Evolutionary conservation across 2,113 vertebrate genomes (phyloP), one percentile per base, ranked within the genome.

Genomic region (Amazona vittata): DNA sequence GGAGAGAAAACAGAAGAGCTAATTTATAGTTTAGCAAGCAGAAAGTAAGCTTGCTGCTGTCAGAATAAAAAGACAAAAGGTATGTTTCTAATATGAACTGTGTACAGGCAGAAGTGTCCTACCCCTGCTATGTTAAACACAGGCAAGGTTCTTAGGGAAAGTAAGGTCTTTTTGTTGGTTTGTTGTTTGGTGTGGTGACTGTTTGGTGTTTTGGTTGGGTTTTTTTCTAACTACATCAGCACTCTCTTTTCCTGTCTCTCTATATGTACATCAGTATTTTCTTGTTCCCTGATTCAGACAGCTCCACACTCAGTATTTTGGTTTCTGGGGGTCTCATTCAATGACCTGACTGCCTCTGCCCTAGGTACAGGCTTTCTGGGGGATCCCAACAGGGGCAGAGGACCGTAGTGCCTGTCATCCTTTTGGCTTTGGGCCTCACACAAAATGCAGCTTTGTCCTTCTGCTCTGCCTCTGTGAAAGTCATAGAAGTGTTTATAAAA

Each of bases 41-140:
- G 69, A 59, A 83, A 81, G 37, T 59, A 9, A 89, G 33, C 31
- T 70, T 6, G 4, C 15, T 79, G 33, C 7, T 80, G 21, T 81
- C 2, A 0, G 55, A 75, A 86, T 50, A 33, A 63, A 70, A 86
- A 53, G 16, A 39, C 33, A 59, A 85, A 86, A 59, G 57, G 47
- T n/a, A 31, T 19, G 1, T 8, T 17, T 10, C 39, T 24, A 21
- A 19, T 24, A 4, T 0, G 0, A 11, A 5, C 68, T 17, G 28
- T 7, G 2, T 65, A 39, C 50, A 52, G 37, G 41, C 22, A 83
- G 41, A 49, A 71, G 29, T 14, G 44, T 62, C 53, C 85, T 35
- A 17, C 41, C 35, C 16, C 43, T 37, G 28, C 31, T 53, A 2
- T 19, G 22, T 41, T 63, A 41, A 76, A 50, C 28, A 25, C 28